Evolutionary conservation across 1,140 invertebrate species (phyloP).

Genomic region (Anagrus nilaparvatae): DNA sequence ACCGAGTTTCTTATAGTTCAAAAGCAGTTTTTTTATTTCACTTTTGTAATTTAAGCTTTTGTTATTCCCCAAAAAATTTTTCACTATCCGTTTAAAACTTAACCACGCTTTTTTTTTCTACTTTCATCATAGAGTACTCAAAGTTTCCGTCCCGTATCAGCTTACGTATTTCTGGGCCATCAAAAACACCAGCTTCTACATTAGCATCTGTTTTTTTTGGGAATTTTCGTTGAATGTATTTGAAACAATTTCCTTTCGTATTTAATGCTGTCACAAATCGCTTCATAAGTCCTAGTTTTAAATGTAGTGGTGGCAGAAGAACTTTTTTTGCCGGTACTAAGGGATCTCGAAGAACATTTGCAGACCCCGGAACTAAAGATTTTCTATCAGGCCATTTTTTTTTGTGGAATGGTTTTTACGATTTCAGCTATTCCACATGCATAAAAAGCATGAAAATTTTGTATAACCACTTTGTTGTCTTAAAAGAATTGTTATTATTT

Average conservation of each 20-base stretch:
- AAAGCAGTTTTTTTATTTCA: too few relatives aligned
- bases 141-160: too few relatives aligned
- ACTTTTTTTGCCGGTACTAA: conserved; percentile 3
- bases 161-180: too few relatives aligned
- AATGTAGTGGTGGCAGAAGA: conserved; percentile 5
- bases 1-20: too few relatives aligned
- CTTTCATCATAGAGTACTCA: too few relatives aligned
- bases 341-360: conserved; percentile 3
- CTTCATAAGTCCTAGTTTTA: conserved; percentile 2
- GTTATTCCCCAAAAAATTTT: too few relatives aligned
- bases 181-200: too few relatives aligned
- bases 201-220: too few relatives aligned
- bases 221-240: too few relatives aligned
- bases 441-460: neutral
- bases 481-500: neutral
- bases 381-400: conserved; percentile 5
- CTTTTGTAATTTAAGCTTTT: too few relatives aligned
- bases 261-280: neutral
- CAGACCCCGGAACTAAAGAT: conserved; percentile 1
- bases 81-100: too few relatives aligned
- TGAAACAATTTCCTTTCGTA: neutral
- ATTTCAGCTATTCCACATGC: neutral
- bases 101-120: too few relatives aligned
- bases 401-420: conserved; percentile 1
- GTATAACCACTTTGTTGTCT: neutral